A percentile compares a stretch with the other conserved stretches of the same genome.
phyloP scores from a whole-genome alignment of 2,888 invertebrate genomes.

The Anaspis maculata region DNA sequence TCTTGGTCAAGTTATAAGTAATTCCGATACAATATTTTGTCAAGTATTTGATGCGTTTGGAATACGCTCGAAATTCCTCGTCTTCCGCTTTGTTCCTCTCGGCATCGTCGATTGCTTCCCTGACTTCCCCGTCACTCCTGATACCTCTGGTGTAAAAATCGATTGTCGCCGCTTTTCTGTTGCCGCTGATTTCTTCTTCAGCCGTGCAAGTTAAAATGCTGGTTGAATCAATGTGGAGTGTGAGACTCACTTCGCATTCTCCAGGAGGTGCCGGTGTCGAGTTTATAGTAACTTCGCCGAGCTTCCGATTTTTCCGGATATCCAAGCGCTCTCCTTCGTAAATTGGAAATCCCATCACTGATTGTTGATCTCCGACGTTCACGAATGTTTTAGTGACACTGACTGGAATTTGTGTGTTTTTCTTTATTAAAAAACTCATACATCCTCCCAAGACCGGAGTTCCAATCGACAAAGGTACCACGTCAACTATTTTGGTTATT shows the following conservation, averaged over 20 bases:
- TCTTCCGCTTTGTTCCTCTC: conserved; percentile 8
- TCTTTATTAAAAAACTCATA: conserved; percentile 19
- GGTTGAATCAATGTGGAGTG: conserved; percentile 11
- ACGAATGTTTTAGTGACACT: not conserved
- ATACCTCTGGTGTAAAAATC: conserved; percentile 10
- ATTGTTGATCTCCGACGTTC: conserved; percentile 15
- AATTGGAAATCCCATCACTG: conserved; percentile 5
- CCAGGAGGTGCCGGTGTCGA: conserved; percentile 11
- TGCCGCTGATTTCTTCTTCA: conserved; percentile 8
- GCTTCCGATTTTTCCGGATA: conserved; percentile 6
- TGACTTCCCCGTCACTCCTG: conserved; percentile 13
- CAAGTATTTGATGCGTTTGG: conserved; percentile 14
- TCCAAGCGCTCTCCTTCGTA: conserved; percentile 17
- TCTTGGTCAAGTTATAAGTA: conserved; percentile 1
- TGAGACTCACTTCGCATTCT: conserved; percentile 4
- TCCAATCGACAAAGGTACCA: conserved; percentile 24
- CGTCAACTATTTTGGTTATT: conserved; percentile 18
- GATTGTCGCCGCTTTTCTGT: conserved; percentile 12
- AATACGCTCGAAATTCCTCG: conserved; percentile 6
- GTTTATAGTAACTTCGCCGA: conserved; percentile 9
- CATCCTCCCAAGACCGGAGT: conserved; percentile 12
- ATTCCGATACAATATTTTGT: conserved; percentile 2
- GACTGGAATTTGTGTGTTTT: conserved; percentile 16
- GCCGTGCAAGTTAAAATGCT: conserved; percentile 17
- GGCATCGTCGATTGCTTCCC: conserved; percentile 8